Base-by-base conservation (phyloP, 2,888 invertebrate species). In the Trachelus iudaicus region DNA sequence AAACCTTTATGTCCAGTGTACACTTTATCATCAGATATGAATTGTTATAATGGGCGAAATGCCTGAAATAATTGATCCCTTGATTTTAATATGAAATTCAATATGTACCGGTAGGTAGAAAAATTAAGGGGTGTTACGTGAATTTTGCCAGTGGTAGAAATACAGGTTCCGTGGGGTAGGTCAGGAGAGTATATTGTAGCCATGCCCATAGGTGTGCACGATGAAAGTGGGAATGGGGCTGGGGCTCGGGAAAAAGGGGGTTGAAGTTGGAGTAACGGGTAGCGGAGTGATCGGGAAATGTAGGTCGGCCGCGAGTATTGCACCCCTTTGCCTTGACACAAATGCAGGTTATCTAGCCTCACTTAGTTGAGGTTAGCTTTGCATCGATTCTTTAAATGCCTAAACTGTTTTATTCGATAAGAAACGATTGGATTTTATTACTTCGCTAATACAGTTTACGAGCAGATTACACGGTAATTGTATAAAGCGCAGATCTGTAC, bases 221-320 rank as follows among this genome's bases (percentile, higher is more conserved):
- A 34, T 71, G 71, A 34, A 34, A 33, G 71, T 33, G 79, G 80
- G 81, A 79, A 80, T 76, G 79, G 81, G 78, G 12, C 1, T 78
- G 82, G 85, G 85, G 83, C 81, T 84, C 81, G 81, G 79, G 80
- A 31, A 73, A 15, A 34, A 77, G 77, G 56, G 82, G 81, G 82
- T 80, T 80, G 68, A 77, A 80, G 83, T 79, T 74, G 85, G 82
- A 83, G 85, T 35, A 34, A 33, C 71, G 71, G 71, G 35, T 37
- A 34, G 77, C 15, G 34, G 69, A 75, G 80, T 79, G 82, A 83
- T 80, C 77, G 79, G 34, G 37, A 68, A 82, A 89, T 90, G 88
- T 90, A 88, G 89, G 90, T 89, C 90, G 87, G 85, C 83, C 83
- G 89, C 89, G 90, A 90, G 86, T 90, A 86, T 89, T 88, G 88